A percentile compares a stretch with the other conserved stretches of the same genome.
These are phyloP conservation scores for Psophia crepitans DNA, from an alignment of 2,113 vertebrate genomes.

Conservation along the genomic window DNA sequence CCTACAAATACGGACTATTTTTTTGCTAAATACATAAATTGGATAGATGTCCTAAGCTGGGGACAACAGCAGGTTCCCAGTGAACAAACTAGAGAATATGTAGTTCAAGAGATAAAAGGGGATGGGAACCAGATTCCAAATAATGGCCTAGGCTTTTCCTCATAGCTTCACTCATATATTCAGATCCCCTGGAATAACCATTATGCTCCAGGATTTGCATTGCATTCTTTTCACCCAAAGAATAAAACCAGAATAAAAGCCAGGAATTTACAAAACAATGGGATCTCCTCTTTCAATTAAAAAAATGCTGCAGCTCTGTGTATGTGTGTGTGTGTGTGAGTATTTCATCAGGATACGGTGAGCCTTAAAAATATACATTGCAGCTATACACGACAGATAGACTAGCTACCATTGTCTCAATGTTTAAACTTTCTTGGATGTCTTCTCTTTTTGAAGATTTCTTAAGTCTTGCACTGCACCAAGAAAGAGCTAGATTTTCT, in stretches of 20 bases:
- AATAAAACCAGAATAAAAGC: not conserved
- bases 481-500: conserved; percentile 25
- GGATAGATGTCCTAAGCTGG: not conserved
- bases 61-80: not conserved
- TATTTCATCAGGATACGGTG: not conserved
- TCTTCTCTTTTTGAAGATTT: not conserved
- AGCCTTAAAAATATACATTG: not conserved
- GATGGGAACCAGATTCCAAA: not conserved
- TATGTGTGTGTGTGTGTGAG: too few relatives aligned
- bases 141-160: not conserved
- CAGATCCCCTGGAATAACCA: not conserved
- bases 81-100: not conserved
- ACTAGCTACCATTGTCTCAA: not conserved
- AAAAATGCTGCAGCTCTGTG: too few relatives aligned
- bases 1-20: not conserved
- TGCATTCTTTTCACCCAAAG: not conserved
- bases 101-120: not conserved
- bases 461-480: not conserved
- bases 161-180: not conserved
- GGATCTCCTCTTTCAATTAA: not conserved
- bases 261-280: not conserved
- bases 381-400: not conserved
- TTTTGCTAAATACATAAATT: not conserved
- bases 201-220: not conserved
- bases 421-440: not conserved